Evolutionary conservation across 1,140 invertebrate species (phyloP).

Genomic region (Diprion similis): DNA sequence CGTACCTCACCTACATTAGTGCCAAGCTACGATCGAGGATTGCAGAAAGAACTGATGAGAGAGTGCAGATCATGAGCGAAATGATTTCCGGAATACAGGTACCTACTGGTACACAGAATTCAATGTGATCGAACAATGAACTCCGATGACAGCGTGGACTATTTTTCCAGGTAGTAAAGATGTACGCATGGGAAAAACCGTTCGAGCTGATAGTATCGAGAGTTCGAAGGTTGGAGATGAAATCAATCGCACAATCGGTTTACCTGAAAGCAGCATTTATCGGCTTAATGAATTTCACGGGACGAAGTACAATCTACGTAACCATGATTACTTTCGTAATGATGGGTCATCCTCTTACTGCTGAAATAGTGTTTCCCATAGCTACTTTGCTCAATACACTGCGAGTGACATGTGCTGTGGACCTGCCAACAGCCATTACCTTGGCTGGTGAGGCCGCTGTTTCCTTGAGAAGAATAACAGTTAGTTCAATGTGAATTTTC

Average conservation of each 20-base stretch:
- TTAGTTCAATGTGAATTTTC: constrained; percentile 24
- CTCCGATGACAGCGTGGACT: too few species aligned
- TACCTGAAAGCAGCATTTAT: constrained; percentile 77
- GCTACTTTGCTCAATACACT: constrained; percentile 75
- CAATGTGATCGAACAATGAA: too few species aligned
- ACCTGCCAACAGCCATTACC: constrained; percentile 76
- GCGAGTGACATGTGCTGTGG: constrained; percentile 69
- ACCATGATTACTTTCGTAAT: constrained; percentile 75
- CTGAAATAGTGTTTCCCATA: constrained; percentile 68
- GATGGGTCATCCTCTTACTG: constrained; percentile 70
- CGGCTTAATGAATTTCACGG: constrained; percentile 73
- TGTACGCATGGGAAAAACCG: constrained; percentile 81
- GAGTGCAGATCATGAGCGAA: constrained; percentile 82
- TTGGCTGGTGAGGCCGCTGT: constrained; percentile 71
- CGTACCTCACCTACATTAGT: constrained; percentile 64
- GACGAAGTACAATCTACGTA: constrained; percentile 76
- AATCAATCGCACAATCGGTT: constrained; percentile 71
- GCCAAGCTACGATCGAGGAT: constrained; percentile 64
- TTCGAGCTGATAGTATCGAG: constrained; percentile 66
- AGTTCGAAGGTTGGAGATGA: constrained; percentile 69
- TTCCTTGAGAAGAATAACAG: constrained; percentile 67
- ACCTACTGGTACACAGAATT: too few species aligned
- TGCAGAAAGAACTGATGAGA: constrained; percentile 71
- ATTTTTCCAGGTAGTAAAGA: constrained; percentile 72
- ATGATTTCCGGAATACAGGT: constrained; percentile 76